phyloP scores from a whole-genome alignment of 2,113 vertebrate genomes.

The Mobula hypostoma region DNA sequence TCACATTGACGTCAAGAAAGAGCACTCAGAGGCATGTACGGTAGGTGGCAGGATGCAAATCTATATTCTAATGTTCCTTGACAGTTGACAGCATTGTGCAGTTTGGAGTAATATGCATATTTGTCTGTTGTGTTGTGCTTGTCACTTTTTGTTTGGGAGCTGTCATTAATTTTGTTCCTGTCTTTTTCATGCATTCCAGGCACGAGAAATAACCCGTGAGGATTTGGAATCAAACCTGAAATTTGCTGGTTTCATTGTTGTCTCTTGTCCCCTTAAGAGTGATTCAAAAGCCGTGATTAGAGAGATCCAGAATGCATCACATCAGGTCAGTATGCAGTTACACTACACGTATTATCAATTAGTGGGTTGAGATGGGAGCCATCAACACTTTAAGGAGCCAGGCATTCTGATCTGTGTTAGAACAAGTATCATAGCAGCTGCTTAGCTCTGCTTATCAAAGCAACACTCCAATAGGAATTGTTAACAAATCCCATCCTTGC shows the following conservation, averaged over 20 bases:
- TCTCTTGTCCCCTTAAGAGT: slow-evolving; percentile 85
- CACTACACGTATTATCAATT: no score
- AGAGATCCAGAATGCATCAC: slow-evolving; percentile 89
- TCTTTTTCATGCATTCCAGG: slow-evolving; percentile 47
- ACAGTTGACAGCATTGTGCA: not conserved
- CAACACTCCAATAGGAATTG: not conserved
- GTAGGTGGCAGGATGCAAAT: not conserved
- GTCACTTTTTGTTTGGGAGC: not conserved
- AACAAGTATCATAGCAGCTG: not conserved
- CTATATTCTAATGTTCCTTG: not conserved
- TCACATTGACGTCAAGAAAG: not conserved
- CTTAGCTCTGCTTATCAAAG: not conserved
- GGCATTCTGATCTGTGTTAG: not conserved
- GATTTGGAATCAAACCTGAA: slow-evolving; percentile 75
- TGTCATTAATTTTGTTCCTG: not conserved
- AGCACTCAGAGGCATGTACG: not conserved
- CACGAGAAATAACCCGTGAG: slow-evolving; percentile 76
- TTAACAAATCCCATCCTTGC: not conserved
- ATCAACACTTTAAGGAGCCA: not conserved
- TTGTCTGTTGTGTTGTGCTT: not conserved
- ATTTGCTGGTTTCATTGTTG: slow-evolving; percentile 89
- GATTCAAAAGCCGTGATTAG: slow-evolving; percentile 86
- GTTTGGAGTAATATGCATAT: not conserved
- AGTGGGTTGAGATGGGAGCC: no score
- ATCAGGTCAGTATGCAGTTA: slow-evolving; percentile 62